Evolutionary conservation across 1,140 invertebrate species (phyloP).

Genomic region (Brachionus rubens): DNA sequence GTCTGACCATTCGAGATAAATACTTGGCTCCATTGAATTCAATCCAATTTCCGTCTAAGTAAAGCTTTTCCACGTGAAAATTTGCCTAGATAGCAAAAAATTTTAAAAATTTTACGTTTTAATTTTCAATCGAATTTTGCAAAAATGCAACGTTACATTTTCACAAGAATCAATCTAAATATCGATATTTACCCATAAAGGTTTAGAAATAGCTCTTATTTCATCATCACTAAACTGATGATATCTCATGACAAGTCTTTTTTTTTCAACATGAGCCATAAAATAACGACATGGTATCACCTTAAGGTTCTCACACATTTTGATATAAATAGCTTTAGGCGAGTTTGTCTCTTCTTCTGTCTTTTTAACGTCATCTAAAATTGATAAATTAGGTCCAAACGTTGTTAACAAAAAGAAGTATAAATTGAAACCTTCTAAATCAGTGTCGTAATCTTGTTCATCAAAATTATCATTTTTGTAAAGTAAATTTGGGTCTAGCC

Average conservation of each 20-base stretch:
- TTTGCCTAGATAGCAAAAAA: conserved; percentile 47
- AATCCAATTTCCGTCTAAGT: conserved; percentile 49
- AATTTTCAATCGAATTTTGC: too few species aligned
- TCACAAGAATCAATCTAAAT: too few species aligned
- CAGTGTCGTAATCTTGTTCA: conserved; percentile 39
- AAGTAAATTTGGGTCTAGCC: neutral
- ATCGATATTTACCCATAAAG: conserved; percentile 58
- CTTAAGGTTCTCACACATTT: conserved; percentile 55
- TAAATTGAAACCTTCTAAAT: conserved; percentile 20
- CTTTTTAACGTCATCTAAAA: conserved; percentile 20
- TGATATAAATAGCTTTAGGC: conserved; percentile 36
- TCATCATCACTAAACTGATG: conserved; percentile 55
- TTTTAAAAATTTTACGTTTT: too few species aligned
- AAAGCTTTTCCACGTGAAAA: conserved; percentile 47
- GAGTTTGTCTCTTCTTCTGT: conserved; percentile 49
- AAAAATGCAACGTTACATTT: too few species aligned
- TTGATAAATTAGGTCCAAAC: neutral
- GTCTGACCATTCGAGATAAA: conserved; percentile 48
- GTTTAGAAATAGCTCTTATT: conserved; percentile 56
- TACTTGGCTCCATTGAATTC: conserved; percentile 47
- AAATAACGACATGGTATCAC: conserved; percentile 57
- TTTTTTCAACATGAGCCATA: conserved; percentile 54
- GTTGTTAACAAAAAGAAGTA: neutral
- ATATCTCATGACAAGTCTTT: conserved; percentile 54
- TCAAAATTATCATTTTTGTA: conserved; percentile 20